Evolutionary conservation across 1,140 invertebrate genomes (phyloP).

Genomic region (Platyura marginata): DNA sequence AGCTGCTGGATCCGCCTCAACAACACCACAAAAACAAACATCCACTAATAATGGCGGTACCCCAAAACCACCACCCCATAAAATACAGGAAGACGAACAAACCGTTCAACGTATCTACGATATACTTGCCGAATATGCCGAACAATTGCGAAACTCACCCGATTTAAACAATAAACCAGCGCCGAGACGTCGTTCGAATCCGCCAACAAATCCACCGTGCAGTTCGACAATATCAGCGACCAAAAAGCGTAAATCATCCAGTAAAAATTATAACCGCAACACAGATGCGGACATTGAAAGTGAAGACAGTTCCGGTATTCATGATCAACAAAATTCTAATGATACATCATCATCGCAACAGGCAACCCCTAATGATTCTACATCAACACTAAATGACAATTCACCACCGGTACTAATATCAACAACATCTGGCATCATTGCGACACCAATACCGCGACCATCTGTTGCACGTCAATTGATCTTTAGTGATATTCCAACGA

Average conservation of each 20-base stretch:
- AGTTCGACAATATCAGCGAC: constrained; percentile 34
- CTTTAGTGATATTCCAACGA: neutral
- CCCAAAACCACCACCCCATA: constrained; percentile 47
- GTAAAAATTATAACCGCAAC: neutral
- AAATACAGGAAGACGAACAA: constrained; percentile 63
- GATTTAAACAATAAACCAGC: constrained; percentile 66
- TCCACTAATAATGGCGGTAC: constrained; percentile 32
- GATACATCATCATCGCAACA: constrained; percentile 27
- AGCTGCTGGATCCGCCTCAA: no score
- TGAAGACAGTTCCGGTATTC: neutral
- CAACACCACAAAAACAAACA: constrained; percentile 24
- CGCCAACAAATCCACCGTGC: constrained; percentile 47
- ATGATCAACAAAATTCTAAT: constrained; percentile 10
- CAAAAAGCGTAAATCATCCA: neutral
- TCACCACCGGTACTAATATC: neutral
- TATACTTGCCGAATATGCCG: constrained; percentile 62
- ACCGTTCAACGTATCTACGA: constrained; percentile 62
- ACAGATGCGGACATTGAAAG: constrained; percentile 4
- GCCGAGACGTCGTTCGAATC: constrained; percentile 50
- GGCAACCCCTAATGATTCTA: no score
- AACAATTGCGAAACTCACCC: constrained; percentile 57
- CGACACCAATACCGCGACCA: neutral
- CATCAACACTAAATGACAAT: neutral
- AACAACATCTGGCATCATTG: neutral
- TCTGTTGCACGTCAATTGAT: neutral